Percentiles rank a stretch among this genome's conserved stretches.
Conservation (phyloP, 2,113 vertebrate genomes). For the Lathamus discolor region DNA sequence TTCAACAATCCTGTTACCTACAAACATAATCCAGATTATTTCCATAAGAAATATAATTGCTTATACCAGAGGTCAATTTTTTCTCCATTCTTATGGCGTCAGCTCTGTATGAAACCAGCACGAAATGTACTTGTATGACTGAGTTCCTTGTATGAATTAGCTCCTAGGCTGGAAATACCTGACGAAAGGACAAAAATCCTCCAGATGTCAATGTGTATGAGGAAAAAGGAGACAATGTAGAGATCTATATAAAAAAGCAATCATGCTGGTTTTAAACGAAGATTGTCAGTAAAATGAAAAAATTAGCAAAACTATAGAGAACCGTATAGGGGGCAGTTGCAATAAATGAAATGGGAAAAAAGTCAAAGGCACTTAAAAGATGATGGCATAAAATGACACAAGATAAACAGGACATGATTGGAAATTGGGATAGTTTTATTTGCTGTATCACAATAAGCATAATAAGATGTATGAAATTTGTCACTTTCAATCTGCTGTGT, state of each 20-base stretch:
- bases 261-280: not conserved
- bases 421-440: not conserved
- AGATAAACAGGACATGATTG: not conserved
- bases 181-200: not conserved
- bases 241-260: not conserved
- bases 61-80: not conserved
- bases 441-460: not conserved
- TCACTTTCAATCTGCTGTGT: not conserved
- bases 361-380: not conserved
- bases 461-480: not conserved
- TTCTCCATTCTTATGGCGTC: not conserved
- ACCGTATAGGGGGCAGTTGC: not conserved
- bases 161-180: not conserved
- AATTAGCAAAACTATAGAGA: not conserved
- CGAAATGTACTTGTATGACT: not conserved
- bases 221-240: not conserved
- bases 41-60: not conserved
- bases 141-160: not conserved
- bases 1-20: not conserved
- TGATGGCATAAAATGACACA: not conserved
- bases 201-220: not conserved
- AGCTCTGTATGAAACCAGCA: not conserved
- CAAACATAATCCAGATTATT: not conserved
- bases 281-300: not conserved
- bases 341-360: not conserved